Percentiles rank a stretch among this genome's conserved stretches.
These are phyloP conservation scores for Drosophila funebris DNA, from an alignment of 1,140 invertebrate genomes.

Conservation along the genomic window DNA sequence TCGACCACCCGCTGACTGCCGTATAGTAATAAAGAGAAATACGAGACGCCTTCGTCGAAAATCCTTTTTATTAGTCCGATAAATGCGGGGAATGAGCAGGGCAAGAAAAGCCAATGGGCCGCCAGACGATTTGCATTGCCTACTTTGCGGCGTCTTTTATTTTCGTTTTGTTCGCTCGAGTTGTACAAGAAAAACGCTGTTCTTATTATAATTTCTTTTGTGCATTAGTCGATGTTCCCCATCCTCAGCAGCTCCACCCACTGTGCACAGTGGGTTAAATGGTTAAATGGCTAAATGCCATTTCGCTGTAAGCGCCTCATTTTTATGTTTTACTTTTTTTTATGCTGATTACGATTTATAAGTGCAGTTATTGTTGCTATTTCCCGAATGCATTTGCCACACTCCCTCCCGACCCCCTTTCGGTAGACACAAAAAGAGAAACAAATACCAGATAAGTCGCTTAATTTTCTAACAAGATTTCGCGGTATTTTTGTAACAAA, in stretches of 20 bases:
- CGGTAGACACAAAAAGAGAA: conserved; percentile 1
- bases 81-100: conserved; percentile 42
- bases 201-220: conserved; percentile 78
- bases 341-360: conserved; percentile 36
- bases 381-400: conserved; percentile 43
- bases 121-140: conserved; percentile 69
- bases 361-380: conserved; percentile 46
- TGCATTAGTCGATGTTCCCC: conserved; percentile 48
- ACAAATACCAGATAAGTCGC: conserved; percentile 63
- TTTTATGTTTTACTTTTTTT: conserved; percentile 41
- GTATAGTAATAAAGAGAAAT: conserved; percentile 77
- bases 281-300: conserved; percentile 71
- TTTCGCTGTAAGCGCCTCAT: conserved; percentile 50
- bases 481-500: conserved; percentile 54
- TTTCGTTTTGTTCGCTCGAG: conserved; percentile 33
- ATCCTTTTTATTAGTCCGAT: conserved; percentile 81
- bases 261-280: conserved; percentile 78
- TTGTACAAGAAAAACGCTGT: conserved; percentile 51
- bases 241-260: conserved; percentile 31
- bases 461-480: conserved; percentile 80
- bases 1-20: conserved; percentile 37
- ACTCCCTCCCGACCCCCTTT: neutral
- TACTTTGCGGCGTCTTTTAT: conserved; percentile 75
- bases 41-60: conserved; percentile 70
- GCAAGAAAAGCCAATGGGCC: conserved; percentile 37